These are phyloP conservation scores for Meriones psammophilus DNA, from an alignment of 2,797 vertebrate genomes.

Conservation along the genomic window DNA sequence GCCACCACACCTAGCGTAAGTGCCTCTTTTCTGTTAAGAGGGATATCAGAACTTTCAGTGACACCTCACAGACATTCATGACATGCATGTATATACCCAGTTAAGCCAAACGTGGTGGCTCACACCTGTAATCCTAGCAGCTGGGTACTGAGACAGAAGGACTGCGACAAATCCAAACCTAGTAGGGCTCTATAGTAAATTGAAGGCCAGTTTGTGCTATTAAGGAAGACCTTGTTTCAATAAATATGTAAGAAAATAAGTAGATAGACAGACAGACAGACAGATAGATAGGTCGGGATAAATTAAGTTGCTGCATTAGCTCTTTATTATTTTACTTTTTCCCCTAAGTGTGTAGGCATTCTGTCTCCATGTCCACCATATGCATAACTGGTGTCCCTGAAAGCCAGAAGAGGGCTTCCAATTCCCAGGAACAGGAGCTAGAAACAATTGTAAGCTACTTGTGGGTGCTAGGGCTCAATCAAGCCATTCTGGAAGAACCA, in stretches of 20 bases:
- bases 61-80: neutral
- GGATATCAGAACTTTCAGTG: neutral
- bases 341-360: neutral
- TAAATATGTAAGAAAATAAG: neutral
- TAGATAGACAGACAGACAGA: too few species aligned
- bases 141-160: neutral
- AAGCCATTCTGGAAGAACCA: neutral
- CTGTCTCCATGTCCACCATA: neutral
- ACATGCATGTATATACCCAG: neutral
- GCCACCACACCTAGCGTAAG: neutral
- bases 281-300: neutral
- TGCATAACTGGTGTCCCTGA: neutral
- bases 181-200: neutral
- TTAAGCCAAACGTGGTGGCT: neutral
- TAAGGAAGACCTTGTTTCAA: neutral
- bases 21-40: neutral
- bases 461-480: neutral
- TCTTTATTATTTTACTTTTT: neutral
- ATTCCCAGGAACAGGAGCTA: neutral
- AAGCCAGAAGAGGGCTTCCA: neutral
- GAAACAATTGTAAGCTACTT: neutral
- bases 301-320: constrained; percentile 37
- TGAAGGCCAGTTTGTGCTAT: neutral
- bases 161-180: neutral
- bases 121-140: neutral